phyloP scores from a whole-genome alignment of 2,113 vertebrate genomes.

The Probosciger aterrimus region DNA sequence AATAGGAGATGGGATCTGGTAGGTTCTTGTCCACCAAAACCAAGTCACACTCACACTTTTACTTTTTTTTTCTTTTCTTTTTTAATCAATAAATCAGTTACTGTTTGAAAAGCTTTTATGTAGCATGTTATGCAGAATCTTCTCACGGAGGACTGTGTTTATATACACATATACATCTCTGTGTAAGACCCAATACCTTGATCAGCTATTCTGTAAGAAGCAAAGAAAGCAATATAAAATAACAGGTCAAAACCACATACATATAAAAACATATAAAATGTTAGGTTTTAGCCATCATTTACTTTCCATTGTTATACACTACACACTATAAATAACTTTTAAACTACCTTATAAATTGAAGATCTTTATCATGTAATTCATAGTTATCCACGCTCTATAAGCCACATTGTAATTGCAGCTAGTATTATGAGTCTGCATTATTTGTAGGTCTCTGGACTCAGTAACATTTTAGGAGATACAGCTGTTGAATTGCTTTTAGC shows the following conservation, averaged over 20 bases:
- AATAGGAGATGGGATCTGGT: background rate
- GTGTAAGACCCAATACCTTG: background rate
- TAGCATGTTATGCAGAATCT: background rate
- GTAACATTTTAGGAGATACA: conserved; percentile 26
- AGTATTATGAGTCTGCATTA: conserved; percentile 19
- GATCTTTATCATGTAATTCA: conserved; percentile 10
- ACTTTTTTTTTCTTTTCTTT: background rate
- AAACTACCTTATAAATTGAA: conserved; percentile 8
- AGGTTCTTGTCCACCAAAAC: background rate
- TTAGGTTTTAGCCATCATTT: background rate
- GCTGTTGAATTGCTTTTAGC: conserved; percentile 51
- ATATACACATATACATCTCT: background rate
- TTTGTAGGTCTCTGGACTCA: conserved; percentile 33
- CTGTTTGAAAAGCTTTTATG: background rate
- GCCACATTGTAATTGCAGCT: conserved; percentile 22
- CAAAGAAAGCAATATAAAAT: background rate
- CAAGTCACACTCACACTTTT: background rate
- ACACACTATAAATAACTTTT: background rate
- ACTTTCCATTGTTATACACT: background rate
- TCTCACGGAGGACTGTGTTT: background rate
- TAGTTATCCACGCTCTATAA: conserved; percentile 12
- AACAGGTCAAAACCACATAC: background rate
- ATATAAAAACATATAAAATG: background rate
- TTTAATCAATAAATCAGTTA: background rate
- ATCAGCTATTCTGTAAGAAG: background rate